A percentile compares a stretch with the other conserved stretches of the same genome.
phyloP scores from a whole-genome alignment of 2,113 vertebrate species.

The Malurus alboscapulatus region DNA sequence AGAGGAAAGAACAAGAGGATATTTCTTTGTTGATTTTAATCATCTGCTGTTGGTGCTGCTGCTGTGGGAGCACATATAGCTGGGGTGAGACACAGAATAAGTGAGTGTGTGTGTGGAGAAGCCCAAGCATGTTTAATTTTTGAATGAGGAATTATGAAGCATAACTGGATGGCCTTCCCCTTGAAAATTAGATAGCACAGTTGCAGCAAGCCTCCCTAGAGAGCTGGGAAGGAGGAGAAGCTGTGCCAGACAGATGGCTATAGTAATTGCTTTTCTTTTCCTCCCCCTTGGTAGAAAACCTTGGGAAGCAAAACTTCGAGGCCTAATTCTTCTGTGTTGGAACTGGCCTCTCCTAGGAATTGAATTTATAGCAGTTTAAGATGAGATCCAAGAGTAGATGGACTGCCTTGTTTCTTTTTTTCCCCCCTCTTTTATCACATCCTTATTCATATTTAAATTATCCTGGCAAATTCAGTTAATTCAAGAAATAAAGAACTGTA shows the following conservation, averaged over 20 bases:
- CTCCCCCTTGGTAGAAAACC: not conserved
- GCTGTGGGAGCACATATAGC: not conserved
- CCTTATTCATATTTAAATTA: not conserved
- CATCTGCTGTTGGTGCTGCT: not conserved
- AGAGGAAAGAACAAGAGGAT: not conserved
- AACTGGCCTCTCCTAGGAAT: not conserved
- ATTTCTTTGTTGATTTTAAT: not conserved
- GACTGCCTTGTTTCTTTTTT: not conserved
- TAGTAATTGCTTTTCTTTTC: constrained; percentile 18
- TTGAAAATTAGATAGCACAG: not conserved
- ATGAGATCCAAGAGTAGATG: not conserved
- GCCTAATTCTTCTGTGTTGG: not conserved
- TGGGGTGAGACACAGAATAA: not conserved
- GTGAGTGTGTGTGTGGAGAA: not conserved
- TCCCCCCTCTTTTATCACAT: not conserved
- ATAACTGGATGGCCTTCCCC: not conserved
- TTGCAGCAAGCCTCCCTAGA: not conserved
- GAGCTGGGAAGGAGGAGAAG: not conserved
- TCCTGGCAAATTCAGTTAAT: not conserved
- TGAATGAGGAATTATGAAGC: not conserved
- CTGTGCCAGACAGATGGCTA: not conserved
- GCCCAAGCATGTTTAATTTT: not conserved
- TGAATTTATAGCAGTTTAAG: not conserved
- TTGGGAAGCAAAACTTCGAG: not conserved
- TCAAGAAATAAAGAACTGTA: not conserved